These are phyloP conservation scores for Melanostoma scalare DNA, from an alignment of 2,888 invertebrate species.

Conservation along the genomic window DNA sequence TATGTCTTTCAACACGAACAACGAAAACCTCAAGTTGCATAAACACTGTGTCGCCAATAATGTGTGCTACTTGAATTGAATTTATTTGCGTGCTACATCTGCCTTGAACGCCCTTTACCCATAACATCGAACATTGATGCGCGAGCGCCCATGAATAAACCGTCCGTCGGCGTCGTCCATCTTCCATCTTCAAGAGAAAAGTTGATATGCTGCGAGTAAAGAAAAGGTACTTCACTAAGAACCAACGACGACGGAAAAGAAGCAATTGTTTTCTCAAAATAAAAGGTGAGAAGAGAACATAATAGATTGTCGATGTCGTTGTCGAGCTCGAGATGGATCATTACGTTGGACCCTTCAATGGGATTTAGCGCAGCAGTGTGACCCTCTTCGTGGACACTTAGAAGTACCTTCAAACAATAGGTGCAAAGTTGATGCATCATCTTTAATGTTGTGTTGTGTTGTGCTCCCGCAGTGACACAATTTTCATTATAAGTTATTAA, in stretches of 20 bases:
- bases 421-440: constrained; percentile 48
- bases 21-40: constrained; percentile 58
- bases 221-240: constrained; percentile 9
- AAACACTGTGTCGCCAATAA: constrained; percentile 59
- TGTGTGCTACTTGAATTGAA: constrained; percentile 42
- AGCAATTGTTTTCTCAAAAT: constrained; percentile 14
- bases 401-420: constrained; percentile 19
- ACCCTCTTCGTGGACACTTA: constrained; percentile 32
- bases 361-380: neutral
- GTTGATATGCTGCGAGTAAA: no score
- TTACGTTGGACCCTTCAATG: constrained; percentile 45
- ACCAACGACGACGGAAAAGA: neutral
- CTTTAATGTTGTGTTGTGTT: constrained; percentile 1
- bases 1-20: constrained; percentile 36
- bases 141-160: constrained; percentile 48
- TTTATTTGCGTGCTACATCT: constrained; percentile 72
- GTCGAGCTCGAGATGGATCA: constrained; percentile 13
- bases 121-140: constrained; percentile 38
- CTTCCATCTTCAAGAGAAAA: no score
- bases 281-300: constrained; percentile 36
- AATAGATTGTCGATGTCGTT: constrained; percentile 39
- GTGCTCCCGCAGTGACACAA: constrained; percentile 67
- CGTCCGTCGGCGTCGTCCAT: constrained; percentile 23
- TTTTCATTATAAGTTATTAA: constrained; percentile 60
- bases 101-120: constrained; percentile 56